phyloP scores from a whole-genome alignment of 2,888 invertebrate species.

The Patella ulyssiponensis region DNA sequence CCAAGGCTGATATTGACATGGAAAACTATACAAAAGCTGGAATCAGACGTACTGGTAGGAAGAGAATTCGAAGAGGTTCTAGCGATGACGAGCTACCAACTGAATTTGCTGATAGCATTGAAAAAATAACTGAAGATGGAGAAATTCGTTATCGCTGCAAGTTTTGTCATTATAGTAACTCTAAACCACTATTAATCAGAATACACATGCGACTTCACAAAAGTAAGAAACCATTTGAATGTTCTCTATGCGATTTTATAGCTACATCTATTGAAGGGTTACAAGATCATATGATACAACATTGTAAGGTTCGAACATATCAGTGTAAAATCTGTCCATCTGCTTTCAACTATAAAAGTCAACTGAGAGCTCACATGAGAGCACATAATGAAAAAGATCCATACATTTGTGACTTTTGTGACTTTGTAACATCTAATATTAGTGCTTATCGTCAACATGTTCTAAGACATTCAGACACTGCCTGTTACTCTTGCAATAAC shows the following conservation, averaged over 20 bases:
- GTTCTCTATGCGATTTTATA: constrained; percentile 66
- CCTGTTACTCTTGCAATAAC: constrained; percentile 6
- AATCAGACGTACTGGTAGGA: background rate
- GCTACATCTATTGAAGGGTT: constrained; percentile 62
- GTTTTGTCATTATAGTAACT: constrained; percentile 67
- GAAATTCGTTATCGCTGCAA: constrained; percentile 62
- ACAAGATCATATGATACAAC: constrained; percentile 69
- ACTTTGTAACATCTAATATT: constrained; percentile 60
- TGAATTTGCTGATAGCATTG: constrained; percentile 60
- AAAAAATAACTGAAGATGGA: constrained; percentile 51
- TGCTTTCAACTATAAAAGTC: constrained; percentile 69
- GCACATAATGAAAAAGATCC: constrained; percentile 64
- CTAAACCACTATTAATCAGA: constrained; percentile 53
- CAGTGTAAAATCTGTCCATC: constrained; percentile 67
- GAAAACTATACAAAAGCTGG: constrained; percentile 38
- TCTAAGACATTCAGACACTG: constrained; percentile 31
- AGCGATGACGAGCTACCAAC: constrained; percentile 12
- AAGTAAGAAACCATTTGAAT: constrained; percentile 67
- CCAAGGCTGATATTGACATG: constrained; percentile 53
- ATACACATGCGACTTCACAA: constrained; percentile 68
- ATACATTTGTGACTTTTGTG: constrained; percentile 61
- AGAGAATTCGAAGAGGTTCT: constrained; percentile 11
- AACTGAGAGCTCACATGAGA: constrained; percentile 69
- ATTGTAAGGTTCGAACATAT: constrained; percentile 68
- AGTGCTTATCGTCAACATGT: constrained; percentile 48